Conservation (phyloP, 35 echinoderm and acorn worm species). For the Acanthaster planci region DNA sequence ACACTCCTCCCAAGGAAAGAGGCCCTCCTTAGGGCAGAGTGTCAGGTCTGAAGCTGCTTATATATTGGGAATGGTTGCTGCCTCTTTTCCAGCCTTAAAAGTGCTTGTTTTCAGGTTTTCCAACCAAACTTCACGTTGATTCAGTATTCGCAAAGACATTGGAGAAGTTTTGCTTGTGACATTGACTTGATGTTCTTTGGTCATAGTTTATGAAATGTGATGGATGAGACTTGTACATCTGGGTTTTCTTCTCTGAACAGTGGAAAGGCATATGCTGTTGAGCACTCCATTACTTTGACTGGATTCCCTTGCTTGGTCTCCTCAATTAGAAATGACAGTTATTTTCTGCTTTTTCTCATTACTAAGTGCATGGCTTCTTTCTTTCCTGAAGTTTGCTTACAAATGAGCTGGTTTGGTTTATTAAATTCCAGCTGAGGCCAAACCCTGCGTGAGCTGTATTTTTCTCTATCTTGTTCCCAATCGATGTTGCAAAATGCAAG, state of each 20-base stretch:
- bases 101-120: constrained; percentile 25
- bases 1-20: not conserved
- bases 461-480: constrained; percentile 44
- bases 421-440: constrained; percentile 32
- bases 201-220: constrained; percentile 43
- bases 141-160: constrained; percentile 64
- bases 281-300: constrained; percentile 61
- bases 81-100: not conserved
- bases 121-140: constrained; percentile 44
- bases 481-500: constrained; percentile 16
- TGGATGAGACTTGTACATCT: constrained; percentile 31
- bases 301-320: constrained; percentile 27
- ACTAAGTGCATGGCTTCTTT: constrained; percentile 24
- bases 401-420: not conserved
- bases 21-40: not conserved
- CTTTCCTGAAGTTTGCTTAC: constrained; percentile 19
- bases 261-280: constrained; percentile 7
- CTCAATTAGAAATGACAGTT: constrained; percentile 34
- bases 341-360: constrained; percentile 13
- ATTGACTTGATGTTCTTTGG: constrained; percentile 43
- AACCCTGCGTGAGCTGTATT: constrained; percentile 37
- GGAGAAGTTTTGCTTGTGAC: constrained; percentile 28
- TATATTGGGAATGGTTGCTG: not conserved
- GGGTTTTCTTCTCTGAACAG: constrained; percentile 51
- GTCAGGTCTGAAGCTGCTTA: not conserved